Evolutionary conservation across 2,888 invertebrate species (phyloP).

Genomic region (Vanessa cardui): DNA sequence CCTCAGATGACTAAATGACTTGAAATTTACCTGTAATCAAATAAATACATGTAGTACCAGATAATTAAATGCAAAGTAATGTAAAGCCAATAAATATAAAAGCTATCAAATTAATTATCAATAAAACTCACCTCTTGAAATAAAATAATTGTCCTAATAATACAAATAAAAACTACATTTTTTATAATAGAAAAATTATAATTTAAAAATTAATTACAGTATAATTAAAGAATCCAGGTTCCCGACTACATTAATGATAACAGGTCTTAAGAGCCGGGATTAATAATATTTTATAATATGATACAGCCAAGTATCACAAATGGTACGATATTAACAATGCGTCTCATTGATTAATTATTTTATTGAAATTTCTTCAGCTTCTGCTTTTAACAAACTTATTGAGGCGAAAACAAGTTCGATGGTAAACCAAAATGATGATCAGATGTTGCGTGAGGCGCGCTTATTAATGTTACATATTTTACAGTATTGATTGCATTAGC

Average conservation of each 20-base stretch:
- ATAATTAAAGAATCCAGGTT: conserved; percentile 66
- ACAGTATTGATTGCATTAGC: conserved; percentile 75
- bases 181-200: conserved; percentile 81
- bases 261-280: conserved; percentile 49
- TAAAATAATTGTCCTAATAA: conserved; percentile 37
- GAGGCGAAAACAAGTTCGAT: conserved; percentile 51
- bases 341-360: conserved; percentile 59
- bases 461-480: conserved; percentile 75
- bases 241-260: conserved; percentile 57
- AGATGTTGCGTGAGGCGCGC: conserved; percentile 63
- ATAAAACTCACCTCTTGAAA: conserved; percentile 50
- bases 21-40: conserved; percentile 13
- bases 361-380: conserved; percentile 47
- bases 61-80: background rate
- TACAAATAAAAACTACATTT: conserved; percentile 55
- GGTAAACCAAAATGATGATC: conserved; percentile 51
- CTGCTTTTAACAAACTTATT: conserved; percentile 54
- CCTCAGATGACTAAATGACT: background rate
- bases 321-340: conserved; percentile 56
- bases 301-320: conserved; percentile 57
- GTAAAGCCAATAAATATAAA: background rate
- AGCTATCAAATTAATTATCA: conserved; percentile 15
- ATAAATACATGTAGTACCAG: background rate
- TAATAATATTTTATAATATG: conserved; percentile 43
- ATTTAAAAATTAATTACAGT: conserved; percentile 82